A percentile compares a stretch with the other conserved stretches of the same genome.
phyloP scores from a whole-genome alignment of 1,140 invertebrate species.

The Microplitis mediator region DNA sequence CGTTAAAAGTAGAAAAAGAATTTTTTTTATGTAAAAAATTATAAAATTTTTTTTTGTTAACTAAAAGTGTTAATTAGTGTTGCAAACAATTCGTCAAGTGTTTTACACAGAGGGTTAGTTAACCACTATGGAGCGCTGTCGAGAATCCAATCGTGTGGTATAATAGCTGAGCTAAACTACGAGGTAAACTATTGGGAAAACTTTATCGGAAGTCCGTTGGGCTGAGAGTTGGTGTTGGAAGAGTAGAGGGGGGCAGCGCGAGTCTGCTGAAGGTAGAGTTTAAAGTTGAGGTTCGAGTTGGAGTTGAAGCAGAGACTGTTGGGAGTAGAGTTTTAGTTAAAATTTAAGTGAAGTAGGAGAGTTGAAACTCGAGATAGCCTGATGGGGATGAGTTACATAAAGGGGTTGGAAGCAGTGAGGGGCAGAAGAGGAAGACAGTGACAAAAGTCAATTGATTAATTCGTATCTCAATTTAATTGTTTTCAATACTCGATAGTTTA shows the following conservation, averaged over 20 bases:
- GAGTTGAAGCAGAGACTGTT: background rate
- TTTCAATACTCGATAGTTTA: background rate
- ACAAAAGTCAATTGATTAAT: constrained; percentile 31
- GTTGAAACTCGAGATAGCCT: background rate
- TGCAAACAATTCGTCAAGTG: constrained; percentile 27
- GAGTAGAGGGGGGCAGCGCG: background rate
- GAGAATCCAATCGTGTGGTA: constrained; percentile 41
- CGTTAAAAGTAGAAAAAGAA: too few relatives aligned
- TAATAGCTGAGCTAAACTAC: constrained; percentile 44
- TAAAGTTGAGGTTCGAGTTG: too few relatives aligned
- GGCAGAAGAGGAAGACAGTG: background rate
- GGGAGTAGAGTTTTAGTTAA: too few relatives aligned
- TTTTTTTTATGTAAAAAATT: background rate
- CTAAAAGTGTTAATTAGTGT: background rate
- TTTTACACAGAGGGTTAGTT: constrained; percentile 37
- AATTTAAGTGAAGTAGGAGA: background rate
- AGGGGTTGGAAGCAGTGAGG: background rate
- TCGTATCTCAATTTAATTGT: constrained; percentile 11
- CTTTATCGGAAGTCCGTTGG: constrained; percentile 22
- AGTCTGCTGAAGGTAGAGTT: too few relatives aligned
- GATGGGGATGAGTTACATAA: constrained; percentile 3
- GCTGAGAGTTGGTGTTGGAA: background rate
- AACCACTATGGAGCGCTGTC: constrained; percentile 34
- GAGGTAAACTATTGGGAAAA: constrained; percentile 35
- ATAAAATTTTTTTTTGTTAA: background rate